Percentiles rank a stretch among this genome's conserved stretches.
phyloP scores from a whole-genome alignment of 2,113 vertebrate genomes.

The Melanostigma gelatinosum region DNA sequence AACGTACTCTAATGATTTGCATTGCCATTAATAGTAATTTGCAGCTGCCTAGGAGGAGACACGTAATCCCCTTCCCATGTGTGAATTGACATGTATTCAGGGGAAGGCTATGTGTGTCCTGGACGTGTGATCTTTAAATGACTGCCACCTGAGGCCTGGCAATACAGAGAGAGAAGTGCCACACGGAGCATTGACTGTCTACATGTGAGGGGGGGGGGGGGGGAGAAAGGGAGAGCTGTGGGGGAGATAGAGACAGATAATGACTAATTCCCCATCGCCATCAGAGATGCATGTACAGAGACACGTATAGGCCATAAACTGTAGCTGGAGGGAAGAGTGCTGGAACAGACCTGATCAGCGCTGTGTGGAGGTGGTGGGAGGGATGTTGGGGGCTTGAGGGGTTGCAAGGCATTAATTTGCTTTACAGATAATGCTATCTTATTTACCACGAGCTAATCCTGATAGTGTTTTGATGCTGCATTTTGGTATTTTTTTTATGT shows the following conservation, averaged over 20 bases:
- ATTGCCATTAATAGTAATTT: slow-evolving; percentile 83
- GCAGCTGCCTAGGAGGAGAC: slow-evolving; percentile 76
- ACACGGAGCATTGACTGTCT: slow-evolving; percentile 61
- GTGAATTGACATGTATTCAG: slow-evolving; percentile 82
- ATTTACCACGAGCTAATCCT: slow-evolving; percentile 62
- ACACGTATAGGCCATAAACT: slow-evolving; percentile 56
- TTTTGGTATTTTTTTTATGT: slow-evolving; percentile 55
- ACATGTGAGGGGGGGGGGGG: slow-evolving; percentile 41
- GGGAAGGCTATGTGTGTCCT: slow-evolving; percentile 75
- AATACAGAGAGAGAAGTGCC: slow-evolving; percentile 64
- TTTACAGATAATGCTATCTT: slow-evolving; percentile 68
- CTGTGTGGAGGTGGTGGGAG: slow-evolving; percentile 70
- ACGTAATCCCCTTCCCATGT: slow-evolving; percentile 80
- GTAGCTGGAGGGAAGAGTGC: slow-evolving; percentile 67
- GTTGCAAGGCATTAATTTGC: slow-evolving; percentile 64
- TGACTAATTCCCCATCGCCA: slow-evolving; percentile 71
- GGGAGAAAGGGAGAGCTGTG: slow-evolving; percentile 49
- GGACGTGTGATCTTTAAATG: slow-evolving; percentile 86
- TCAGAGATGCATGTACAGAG: slow-evolving; percentile 63
- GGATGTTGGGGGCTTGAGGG: slow-evolving; percentile 37
- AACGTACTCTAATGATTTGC: slow-evolving; percentile 79
- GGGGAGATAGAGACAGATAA: slow-evolving; percentile 70
- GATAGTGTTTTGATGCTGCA: slow-evolving; percentile 58
- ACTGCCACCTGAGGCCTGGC: slow-evolving; percentile 83
- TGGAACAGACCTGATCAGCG: slow-evolving; percentile 64